Conservation (phyloP, 2,797 vertebrate species). For the Bovichtus diacanthus region DNA sequence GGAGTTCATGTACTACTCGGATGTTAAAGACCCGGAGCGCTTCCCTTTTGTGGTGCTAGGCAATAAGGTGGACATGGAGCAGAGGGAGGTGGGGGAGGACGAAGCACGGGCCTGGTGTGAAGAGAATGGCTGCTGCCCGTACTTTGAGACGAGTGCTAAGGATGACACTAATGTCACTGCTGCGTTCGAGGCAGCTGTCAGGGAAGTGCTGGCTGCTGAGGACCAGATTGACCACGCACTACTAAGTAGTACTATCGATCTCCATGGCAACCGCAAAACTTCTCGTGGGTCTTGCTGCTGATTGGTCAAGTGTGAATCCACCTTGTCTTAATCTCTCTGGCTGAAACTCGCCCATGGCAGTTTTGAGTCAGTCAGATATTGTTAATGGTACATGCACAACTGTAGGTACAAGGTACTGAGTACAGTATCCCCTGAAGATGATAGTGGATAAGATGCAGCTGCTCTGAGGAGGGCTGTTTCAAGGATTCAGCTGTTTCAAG, state of each 20-base stretch:
- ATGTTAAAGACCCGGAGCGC: slow-evolving; percentile 92
- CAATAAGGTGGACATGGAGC: slow-evolving; percentile 95
- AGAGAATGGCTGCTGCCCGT: slow-evolving; percentile 94
- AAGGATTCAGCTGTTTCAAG: slow-evolving; percentile 43
- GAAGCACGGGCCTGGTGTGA: slow-evolving; percentile 95
- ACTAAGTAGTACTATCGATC: slow-evolving; percentile 92
- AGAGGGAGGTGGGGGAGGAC: slow-evolving; percentile 92
- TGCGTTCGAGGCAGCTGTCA: slow-evolving; percentile 96
- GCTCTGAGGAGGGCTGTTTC: slow-evolving; percentile 37
- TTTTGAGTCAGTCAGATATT: slow-evolving; percentile 43
- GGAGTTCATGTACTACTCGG: slow-evolving; percentile 96
- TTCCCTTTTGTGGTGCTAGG: slow-evolving; percentile 98
- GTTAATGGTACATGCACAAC: slow-evolving; percentile 64
- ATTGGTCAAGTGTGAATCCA: slow-evolving; percentile 60
- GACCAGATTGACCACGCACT: slow-evolving; percentile 94
- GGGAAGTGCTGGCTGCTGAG: slow-evolving; percentile 93
- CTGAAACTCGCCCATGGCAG: slow-evolving; percentile 39
- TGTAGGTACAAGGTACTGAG: slow-evolving; percentile 55
- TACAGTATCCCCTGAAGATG: slow-evolving; percentile 38
- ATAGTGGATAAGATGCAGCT: slow-evolving; percentile 44
- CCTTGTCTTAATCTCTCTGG: slow-evolving; percentile 42
- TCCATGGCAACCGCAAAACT: slow-evolving; percentile 92
- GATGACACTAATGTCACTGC: slow-evolving; percentile 96
- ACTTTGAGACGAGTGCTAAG: slow-evolving; percentile 98
- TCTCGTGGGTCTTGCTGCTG: slow-evolving; percentile 93